Conservation (phyloP, 2,797 vertebrate species). For the Poecilia picta region DNA sequence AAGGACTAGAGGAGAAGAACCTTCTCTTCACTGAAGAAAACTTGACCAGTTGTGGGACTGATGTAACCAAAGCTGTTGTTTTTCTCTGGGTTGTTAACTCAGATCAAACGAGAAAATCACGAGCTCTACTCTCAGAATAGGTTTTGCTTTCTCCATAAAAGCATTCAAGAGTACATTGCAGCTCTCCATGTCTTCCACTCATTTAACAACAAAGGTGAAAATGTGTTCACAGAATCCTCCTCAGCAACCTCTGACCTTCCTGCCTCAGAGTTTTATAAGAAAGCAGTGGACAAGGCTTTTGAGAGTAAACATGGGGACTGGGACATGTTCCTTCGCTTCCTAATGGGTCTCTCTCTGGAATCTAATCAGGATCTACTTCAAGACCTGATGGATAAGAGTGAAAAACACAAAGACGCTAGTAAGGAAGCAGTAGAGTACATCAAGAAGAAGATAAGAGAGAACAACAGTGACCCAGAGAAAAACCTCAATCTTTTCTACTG, state of each 20-base stretch:
- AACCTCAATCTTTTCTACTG: constrained; percentile 44
- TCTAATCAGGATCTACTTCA: constrained; percentile 32
- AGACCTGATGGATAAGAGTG: constrained; percentile 17
- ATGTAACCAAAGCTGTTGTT: constrained; percentile 27
- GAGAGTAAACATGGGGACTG: constrained; percentile 33
- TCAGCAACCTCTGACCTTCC: neutral
- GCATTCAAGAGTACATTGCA: constrained; percentile 62
- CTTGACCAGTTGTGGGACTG: neutral
- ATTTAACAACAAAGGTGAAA: constrained; percentile 15
- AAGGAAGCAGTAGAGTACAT: constrained; percentile 42
- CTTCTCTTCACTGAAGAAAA: constrained; percentile 26
- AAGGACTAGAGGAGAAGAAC: constrained; percentile 22
- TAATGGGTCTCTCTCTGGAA: constrained; percentile 55
- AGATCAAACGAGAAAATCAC: constrained; percentile 14
- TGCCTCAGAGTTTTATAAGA: constrained; percentile 36
- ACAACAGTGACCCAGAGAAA: constrained; percentile 29
- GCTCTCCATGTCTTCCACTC: constrained; percentile 32
- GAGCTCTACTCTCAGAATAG: neutral
- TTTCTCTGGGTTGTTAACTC: constrained; percentile 1
- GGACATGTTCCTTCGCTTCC: constrained; percentile 64
- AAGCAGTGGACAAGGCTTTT: constrained; percentile 48
- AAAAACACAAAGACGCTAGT: neutral
- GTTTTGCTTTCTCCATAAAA: constrained; percentile 51
- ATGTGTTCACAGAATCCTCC: neutral
- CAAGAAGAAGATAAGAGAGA: constrained; percentile 26